Conservation (phyloP, 2,797 vertebrate genomes). For the Heterohyrax brucei region DNA sequence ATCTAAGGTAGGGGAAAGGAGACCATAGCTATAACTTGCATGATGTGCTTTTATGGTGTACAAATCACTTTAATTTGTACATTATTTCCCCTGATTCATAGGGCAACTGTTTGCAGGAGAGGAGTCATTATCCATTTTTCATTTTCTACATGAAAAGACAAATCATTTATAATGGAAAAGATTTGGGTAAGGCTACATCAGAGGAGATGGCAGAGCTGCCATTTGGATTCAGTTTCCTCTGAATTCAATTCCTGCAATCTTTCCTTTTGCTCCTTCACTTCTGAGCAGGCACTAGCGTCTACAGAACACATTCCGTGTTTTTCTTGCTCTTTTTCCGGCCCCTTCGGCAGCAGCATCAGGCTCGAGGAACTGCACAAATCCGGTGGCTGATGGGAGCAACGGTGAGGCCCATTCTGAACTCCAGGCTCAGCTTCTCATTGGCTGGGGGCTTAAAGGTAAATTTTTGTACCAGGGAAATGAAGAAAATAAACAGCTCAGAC, state of each 20-base stretch:
- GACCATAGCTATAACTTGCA: neutral
- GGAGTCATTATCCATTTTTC: neutral
- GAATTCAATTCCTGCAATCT: neutral
- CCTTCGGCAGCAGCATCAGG: neutral
- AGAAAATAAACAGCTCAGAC: constrained; percentile 90
- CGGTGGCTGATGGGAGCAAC: constrained; percentile 91
- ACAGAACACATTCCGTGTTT: neutral
- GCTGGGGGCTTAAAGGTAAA: constrained; percentile 91
- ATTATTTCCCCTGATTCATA: neutral
- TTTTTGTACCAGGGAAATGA: constrained; percentile 92
- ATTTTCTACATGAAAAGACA: neutral
- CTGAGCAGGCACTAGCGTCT: neutral
- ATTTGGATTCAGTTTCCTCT: neutral
- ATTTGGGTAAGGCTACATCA: neutral
- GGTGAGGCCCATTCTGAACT: constrained; percentile 91
- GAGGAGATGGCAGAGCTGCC: neutral
- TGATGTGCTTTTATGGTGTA: neutral
- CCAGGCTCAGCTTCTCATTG: constrained; percentile 84
- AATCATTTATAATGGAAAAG: neutral
- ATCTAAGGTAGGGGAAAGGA: neutral
- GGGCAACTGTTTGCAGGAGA: neutral
- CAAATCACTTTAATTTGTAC: neutral
- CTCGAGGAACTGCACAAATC: constrained; percentile 88
- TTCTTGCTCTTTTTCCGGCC: neutral
- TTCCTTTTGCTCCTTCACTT: neutral